Base-by-base conservation (phyloP, 2,797 vertebrate species). In the Muscicapa comitata region DNA sequence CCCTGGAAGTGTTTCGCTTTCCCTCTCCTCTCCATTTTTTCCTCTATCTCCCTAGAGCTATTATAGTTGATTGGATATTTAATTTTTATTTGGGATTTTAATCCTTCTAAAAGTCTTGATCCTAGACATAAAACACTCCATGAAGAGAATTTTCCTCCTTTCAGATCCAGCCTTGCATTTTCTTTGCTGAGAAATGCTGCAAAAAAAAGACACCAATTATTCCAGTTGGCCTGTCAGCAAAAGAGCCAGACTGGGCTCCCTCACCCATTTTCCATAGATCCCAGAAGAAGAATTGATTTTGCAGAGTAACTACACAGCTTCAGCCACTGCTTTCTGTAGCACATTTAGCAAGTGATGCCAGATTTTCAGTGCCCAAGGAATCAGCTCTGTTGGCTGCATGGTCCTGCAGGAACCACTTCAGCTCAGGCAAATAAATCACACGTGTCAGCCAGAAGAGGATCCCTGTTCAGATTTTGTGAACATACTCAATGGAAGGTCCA, bases 61-160 rank as follows among this genome's bases (percentile, higher is more conserved):
- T 72, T 73, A 33, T 13, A 87, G 31, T 11, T 63, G 11, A 7
- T 61, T 5, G 10, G 35, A 68, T 61, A 19, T 53, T 95, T 66
- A 4, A 4, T 62, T 75, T 76, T 28, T 57, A 28, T 40, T 91
- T 87, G 43, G 11, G 77, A 88, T 16, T 85, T 70, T 78, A 92
- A 86, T 55, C 43, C 15, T 90, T 83, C 48, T 80, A 48, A 80
- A 91, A 26, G 33, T 73, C 58, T 90, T 6, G 1, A 61, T 88
- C 7, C 10, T 86, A 90, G 35, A 29, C 6, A 11, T 62, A 65
- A 83, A 94, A 90, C 29, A 19, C 31, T 86, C 50, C n/a, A 40
- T 17, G 4, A 74, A 72, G 31, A 83, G 11, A 81, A 62, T 91
- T 92, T 86, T 86, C 29, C 38, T 54, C 11, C n/a, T 89, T 88